Conservation (phyloP, 2,113 vertebrate genomes). For the Odobenus rosmarus region DNA sequence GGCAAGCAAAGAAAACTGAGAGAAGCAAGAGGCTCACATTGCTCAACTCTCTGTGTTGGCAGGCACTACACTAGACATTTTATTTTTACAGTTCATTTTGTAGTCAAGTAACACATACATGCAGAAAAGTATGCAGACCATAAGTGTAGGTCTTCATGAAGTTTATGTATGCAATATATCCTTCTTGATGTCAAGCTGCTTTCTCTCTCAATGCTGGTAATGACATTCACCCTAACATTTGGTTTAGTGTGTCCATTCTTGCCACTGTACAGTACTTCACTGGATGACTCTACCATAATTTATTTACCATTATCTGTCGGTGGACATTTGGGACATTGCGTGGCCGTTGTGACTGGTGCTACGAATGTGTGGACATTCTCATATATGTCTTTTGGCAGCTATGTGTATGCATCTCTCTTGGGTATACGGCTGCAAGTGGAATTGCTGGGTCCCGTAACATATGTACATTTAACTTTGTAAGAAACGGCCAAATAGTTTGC, state of each 20-base stretch:
- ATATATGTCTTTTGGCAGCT: neutral
- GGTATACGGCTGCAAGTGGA: neutral
- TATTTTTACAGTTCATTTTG: neutral
- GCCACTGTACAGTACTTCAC: rapidly evolving
- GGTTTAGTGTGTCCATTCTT: neutral
- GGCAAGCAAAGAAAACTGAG: neutral
- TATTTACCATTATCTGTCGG: neutral
- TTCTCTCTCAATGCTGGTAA: neutral
- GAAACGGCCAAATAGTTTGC: neutral
- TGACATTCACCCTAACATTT: neutral
- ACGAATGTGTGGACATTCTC: neutral
- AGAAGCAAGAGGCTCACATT: neutral
- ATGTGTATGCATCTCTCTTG: neutral
- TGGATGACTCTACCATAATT: neutral
- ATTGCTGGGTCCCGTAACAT: neutral
- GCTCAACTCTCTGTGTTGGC: neutral
- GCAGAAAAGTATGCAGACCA: neutral
- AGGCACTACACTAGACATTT: neutral
- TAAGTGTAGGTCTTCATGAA: neutral
- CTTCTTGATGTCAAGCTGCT: neutral
- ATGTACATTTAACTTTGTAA: neutral
- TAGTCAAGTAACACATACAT: neutral
- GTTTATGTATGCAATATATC: rapidly evolving
- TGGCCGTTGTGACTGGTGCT: neutral
- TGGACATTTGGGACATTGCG: neutral